These are phyloP conservation scores for Cercopithecus mona DNA, from an alignment of 2,113 vertebrate species.

Conservation along the genomic window DNA sequence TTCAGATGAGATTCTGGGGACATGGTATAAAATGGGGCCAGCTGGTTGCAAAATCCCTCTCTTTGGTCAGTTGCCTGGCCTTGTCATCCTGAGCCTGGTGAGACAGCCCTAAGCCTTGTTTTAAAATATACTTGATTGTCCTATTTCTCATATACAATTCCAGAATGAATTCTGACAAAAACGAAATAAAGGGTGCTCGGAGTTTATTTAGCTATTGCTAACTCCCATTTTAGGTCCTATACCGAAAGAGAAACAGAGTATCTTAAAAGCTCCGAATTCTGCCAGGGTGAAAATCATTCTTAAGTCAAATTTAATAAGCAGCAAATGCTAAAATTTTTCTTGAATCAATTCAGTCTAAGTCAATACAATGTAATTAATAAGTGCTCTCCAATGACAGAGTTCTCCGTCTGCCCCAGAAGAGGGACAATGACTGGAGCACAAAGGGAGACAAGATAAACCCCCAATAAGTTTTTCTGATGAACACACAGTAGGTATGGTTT, in stretches of 20 bases:
- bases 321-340: conserved; percentile 38
- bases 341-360: neutral
- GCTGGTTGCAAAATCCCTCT: conserved; percentile 37
- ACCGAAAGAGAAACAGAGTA: conserved; percentile 39
- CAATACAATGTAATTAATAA: neutral
- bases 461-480: neutral
- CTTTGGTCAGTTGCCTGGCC: conserved; percentile 45
- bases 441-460: neutral
- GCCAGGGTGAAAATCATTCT: neutral
- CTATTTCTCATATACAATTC: conserved; percentile 59
- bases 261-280: conserved; percentile 9
- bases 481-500: neutral
- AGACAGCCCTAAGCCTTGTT: conserved; percentile 66
- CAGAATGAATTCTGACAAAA: conserved; percentile 71
- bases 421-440: neutral
- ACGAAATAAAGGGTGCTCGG: conserved; percentile 49
- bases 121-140: conserved; percentile 68
- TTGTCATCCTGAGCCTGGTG: conserved; percentile 53
- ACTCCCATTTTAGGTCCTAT: neutral
- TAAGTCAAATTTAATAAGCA: conserved; percentile 50
- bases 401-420: neutral
- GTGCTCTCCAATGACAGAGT: neutral
- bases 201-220: conserved; percentile 46
- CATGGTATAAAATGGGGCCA: neutral
- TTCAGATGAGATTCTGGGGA: conserved; percentile 41